These are phyloP conservation scores for Chamaea fasciata DNA, from an alignment of 2,113 vertebrate genomes.

Conservation along the genomic window DNA sequence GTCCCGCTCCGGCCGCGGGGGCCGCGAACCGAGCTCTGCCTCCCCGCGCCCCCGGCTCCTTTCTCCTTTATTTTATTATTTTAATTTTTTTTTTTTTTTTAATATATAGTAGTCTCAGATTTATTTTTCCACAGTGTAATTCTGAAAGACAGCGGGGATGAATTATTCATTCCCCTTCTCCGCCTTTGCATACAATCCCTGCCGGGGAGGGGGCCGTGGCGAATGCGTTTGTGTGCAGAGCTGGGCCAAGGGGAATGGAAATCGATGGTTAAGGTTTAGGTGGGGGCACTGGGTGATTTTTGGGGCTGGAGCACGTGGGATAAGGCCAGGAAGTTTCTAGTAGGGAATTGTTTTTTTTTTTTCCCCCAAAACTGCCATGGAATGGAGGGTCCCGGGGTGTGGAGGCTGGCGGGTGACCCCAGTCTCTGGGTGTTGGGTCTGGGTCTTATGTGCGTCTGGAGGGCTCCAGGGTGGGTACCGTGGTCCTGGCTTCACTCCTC, in stretches of 20 bases:
- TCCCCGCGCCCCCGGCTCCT: not conserved
- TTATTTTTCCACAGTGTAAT: conserved; percentile 78
- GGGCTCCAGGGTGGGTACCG: not conserved
- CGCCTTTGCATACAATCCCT: conserved; percentile 68
- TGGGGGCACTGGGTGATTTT: not conserved
- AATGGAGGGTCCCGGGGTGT: fast-evolving
- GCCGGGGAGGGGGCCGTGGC: conserved; percentile 59
- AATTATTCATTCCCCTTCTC: conserved; percentile 75
- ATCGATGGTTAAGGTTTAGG: conserved; percentile 8
- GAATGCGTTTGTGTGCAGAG: conserved; percentile 60
- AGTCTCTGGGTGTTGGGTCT: too few relatives aligned
- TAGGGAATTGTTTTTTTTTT: not conserved
- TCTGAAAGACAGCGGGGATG: conserved; percentile 74
- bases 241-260: not conserved
- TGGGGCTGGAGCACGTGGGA: not conserved
- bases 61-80: not conserved
- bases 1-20: not conserved
- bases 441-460: fast-evolving
- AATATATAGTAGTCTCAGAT: conserved; percentile 56
- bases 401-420: not conserved
- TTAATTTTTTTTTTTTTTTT: not conserved
- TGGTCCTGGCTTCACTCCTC: not conserved
- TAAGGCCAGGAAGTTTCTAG: not conserved
- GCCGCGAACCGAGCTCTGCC: not conserved
- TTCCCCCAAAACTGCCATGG: not conserved